Conservation (phyloP, 2,888 invertebrate genomes). For the Dasypolia templi region DNA sequence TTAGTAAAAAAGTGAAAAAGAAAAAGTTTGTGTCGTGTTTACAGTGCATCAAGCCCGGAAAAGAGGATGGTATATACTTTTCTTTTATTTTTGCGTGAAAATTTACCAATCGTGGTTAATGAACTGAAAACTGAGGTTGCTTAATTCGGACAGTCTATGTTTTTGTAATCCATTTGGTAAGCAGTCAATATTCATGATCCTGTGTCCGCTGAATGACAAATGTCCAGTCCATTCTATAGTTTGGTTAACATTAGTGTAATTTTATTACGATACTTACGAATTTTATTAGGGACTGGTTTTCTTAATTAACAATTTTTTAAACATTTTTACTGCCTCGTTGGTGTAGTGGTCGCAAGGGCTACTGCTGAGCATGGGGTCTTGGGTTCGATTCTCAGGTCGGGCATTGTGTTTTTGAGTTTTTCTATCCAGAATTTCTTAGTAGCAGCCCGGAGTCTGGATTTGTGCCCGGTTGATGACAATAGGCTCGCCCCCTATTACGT, state of each 20-base stretch:
- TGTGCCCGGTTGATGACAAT: too few relatives aligned
- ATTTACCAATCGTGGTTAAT: slow-evolving; percentile 46
- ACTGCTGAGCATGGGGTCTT: too few relatives aligned
- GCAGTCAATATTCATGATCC: slow-evolving; percentile 42
- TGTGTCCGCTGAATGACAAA: slow-evolving; percentile 35
- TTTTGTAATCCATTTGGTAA: slow-evolving; percentile 48
- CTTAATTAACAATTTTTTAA: too few relatives aligned
- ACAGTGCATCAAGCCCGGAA: slow-evolving; percentile 88
- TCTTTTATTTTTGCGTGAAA: slow-evolving; percentile 44
- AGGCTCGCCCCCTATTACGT: too few relatives aligned
- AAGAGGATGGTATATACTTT: slow-evolving; percentile 82
- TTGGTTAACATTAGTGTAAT: slow-evolving; percentile 9
- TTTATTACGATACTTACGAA: background rate
- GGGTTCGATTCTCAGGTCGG: too few relatives aligned
- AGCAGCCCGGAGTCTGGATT: too few relatives aligned
- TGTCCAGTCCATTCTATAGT: slow-evolving; percentile 5
- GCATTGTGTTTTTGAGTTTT: too few relatives aligned
- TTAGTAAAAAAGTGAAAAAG: slow-evolving; percentile 87
- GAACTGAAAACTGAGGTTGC: slow-evolving; percentile 49
- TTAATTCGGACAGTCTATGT: slow-evolving; percentile 19
- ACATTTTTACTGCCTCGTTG: too few relatives aligned
- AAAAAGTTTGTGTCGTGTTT: slow-evolving; percentile 89
- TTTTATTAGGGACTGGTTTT: background rate
- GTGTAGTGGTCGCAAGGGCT: too few relatives aligned
- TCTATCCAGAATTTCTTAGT: too few relatives aligned